Conservation (phyloP, 2,113 vertebrate species). For the Tachysurus vachellii region DNA sequence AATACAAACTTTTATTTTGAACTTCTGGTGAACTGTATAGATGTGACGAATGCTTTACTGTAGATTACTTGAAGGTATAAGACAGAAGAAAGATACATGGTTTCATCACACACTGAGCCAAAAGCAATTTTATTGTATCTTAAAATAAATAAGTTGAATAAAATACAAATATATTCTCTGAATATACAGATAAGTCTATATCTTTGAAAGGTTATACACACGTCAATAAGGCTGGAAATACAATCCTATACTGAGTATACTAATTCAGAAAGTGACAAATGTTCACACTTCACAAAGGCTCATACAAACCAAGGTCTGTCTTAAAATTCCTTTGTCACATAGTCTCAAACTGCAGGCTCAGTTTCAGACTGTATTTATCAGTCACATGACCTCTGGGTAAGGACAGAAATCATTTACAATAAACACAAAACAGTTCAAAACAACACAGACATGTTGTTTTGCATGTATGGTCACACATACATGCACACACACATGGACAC, state of each 20-base stretch:
- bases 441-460: constrained; percentile 1
- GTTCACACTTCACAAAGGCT: constrained; percentile 34
- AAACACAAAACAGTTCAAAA: constrained; percentile 37
- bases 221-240: constrained; percentile 39
- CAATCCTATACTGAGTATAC: constrained; percentile 39
- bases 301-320: constrained; percentile 19
- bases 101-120: constrained; percentile 13
- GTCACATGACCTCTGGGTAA: constrained; percentile 20
- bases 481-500: constrained; percentile 11
- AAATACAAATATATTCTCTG: constrained; percentile 49
- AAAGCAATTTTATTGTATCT: constrained; percentile 34
- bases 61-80: constrained; percentile 2
- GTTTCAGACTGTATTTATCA: constrained; percentile 28
- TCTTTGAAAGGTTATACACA: constrained; percentile 35
- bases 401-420: constrained; percentile 44
- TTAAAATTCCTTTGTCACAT: constrained; percentile 22
- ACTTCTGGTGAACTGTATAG: neutral
- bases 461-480: constrained; percentile 7
- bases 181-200: constrained; percentile 41
- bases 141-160: constrained; percentile 10
- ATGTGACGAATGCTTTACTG: neutral
- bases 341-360: constrained; percentile 37
- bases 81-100: constrained; percentile 18
- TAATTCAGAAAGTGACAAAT: constrained; percentile 32
- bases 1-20: neutral